Percentiles rank a stretch among this genome's conserved stretches.
phyloP scores from a whole-genome alignment of 2,888 invertebrate genomes.

The Ptychoptera contaminata region DNA sequence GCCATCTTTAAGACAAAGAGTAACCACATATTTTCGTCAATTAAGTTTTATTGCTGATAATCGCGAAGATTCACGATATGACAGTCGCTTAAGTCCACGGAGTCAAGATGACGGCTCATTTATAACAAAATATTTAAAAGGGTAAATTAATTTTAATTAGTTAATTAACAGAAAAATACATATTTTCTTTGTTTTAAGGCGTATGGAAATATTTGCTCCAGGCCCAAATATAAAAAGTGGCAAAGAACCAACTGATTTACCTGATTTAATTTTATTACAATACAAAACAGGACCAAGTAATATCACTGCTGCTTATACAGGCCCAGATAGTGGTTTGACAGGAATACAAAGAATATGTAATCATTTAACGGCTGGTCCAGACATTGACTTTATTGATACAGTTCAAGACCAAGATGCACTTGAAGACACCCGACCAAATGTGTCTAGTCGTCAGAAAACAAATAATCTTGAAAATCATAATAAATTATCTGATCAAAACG shows the following conservation, averaged over 20 bases:
- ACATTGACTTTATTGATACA: constrained; percentile 58
- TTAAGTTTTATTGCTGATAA: constrained; percentile 48
- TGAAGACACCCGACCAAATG: constrained; percentile 4
- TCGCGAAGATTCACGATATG: constrained; percentile 27
- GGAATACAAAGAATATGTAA: constrained; percentile 50
- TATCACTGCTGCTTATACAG: constrained; percentile 58
- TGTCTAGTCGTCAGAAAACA: background rate
- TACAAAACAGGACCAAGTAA: constrained; percentile 37
- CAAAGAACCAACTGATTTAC: constrained; percentile 55
- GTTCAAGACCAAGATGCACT: constrained; percentile 20
- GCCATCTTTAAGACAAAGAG: constrained; percentile 54
- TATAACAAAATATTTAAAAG: constrained; percentile 52
- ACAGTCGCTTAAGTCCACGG: constrained; percentile 16
- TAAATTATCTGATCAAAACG: background rate
- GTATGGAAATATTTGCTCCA: constrained; percentile 24
- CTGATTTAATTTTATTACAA: constrained; percentile 37
- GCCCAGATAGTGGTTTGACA: constrained; percentile 67
- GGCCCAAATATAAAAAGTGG: constrained; percentile 43
- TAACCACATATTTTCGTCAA: constrained; percentile 55
- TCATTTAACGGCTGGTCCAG: constrained; percentile 50
- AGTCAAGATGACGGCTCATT: constrained; percentile 41
- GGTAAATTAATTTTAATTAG: constrained; percentile 29
- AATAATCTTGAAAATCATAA: background rate
- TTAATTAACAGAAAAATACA: no score
- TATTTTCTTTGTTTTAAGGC: no score